Percentiles rank a stretch among this genome's conserved stretches.
These are phyloP conservation scores for Clistopyga incitator DNA, from an alignment of 2,888 invertebrate genomes.

Conservation along the genomic window DNA sequence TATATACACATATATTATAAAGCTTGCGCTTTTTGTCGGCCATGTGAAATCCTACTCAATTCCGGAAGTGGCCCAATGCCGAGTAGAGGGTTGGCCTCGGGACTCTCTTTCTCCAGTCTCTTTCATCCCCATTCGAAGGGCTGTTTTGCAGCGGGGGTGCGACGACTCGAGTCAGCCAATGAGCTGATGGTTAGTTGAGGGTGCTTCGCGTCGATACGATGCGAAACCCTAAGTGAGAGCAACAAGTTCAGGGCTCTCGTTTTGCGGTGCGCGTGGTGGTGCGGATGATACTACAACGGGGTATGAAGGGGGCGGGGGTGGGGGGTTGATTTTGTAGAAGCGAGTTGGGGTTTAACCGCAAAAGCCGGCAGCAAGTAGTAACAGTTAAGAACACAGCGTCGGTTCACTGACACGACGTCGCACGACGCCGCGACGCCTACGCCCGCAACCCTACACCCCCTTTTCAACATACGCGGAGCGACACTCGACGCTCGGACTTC, in stretches of 20 bases:
- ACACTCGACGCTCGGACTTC: conserved; percentile 83
- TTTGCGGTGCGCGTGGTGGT: conserved; percentile 28
- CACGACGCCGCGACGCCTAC: conserved; percentile 70
- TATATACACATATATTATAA: too few relatives aligned
- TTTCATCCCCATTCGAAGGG: conserved; percentile 42
- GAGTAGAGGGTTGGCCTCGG: conserved; percentile 71
- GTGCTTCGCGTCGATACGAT: conserved; percentile 64
- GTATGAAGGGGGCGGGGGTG: neutral
- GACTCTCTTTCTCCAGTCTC: neutral
- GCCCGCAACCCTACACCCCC: conserved; percentile 30
- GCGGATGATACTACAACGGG: conserved; percentile 26
- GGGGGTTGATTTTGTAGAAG: conserved; percentile 3
- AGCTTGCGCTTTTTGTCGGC: conserved; percentile 64
- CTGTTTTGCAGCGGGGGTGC: conserved; percentile 42
- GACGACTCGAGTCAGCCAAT: conserved; percentile 70
- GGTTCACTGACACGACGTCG: conserved; percentile 82
- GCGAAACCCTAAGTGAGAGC: conserved; percentile 48
- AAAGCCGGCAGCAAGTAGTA: conserved; percentile 57
- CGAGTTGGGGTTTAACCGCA: conserved; percentile 12
- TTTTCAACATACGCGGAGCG: conserved; percentile 68
- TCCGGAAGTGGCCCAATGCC: conserved; percentile 74
- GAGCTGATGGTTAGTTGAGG: conserved; percentile 50
- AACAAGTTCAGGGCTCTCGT: conserved; percentile 69
- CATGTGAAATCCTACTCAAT: conserved; percentile 59
- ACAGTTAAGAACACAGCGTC: conserved; percentile 67